Conservation (phyloP, 1,140 invertebrate genomes). For the Drosophila gunungcola region DNA sequence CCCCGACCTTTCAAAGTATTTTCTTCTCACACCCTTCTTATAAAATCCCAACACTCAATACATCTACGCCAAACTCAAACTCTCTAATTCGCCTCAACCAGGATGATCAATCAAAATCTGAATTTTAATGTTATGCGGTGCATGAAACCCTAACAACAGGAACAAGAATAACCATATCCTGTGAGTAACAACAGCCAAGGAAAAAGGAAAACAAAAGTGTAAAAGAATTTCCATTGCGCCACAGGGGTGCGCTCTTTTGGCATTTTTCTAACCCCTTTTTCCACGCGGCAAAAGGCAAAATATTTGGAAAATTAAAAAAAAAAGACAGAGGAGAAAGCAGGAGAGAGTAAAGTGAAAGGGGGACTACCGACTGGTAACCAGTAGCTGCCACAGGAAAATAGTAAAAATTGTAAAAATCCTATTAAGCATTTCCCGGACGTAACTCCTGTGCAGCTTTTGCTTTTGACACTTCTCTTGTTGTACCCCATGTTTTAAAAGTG, state of each 20-base stretch:
- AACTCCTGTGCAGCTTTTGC: constrained; percentile 53
- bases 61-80: background rate
- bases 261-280: constrained; percentile 76
- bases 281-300: constrained; percentile 52
- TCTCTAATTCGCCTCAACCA: constrained; percentile 14
- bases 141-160: constrained; percentile 72
- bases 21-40: constrained; percentile 5
- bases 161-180: constrained; percentile 68
- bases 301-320: constrained; percentile 74
- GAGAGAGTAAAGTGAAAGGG: constrained; percentile 31
- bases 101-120: constrained; percentile 78
- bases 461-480: constrained; percentile 55
- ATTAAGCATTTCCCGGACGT: constrained; percentile 73
- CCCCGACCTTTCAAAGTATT: background rate
- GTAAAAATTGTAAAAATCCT: constrained; percentile 82
- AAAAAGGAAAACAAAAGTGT: constrained; percentile 58
- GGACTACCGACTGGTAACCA: constrained; percentile 56
- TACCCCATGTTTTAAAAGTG: background rate
- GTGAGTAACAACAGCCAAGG: constrained; percentile 40
- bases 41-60: constrained; percentile 20
- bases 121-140: constrained; percentile 82
- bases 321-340: constrained; percentile 18
- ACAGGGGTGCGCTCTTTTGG: constrained; percentile 48
- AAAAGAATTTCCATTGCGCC: constrained; percentile 66
- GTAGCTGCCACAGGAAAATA: constrained; percentile 75